Conservation (phyloP, 2,797 vertebrate genomes). For the Cossypha dichroa region DNA sequence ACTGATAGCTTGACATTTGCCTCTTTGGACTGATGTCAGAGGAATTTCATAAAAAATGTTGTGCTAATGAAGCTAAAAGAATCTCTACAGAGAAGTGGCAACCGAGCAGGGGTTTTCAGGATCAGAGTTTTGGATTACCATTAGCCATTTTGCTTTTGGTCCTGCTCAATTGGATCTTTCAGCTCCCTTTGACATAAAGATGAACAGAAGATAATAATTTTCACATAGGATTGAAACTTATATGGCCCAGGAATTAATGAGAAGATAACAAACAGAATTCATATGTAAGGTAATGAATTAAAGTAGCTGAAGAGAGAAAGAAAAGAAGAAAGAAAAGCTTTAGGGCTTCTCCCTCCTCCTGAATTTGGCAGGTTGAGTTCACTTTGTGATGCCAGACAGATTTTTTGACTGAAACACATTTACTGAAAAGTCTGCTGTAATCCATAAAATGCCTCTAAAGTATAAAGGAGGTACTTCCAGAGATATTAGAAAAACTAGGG, state of each 20-base stretch:
- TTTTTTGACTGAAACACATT: constrained; percentile 44
- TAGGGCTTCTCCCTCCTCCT: background rate
- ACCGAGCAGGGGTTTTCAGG: background rate
- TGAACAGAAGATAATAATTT: background rate
- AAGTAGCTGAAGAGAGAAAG: background rate
- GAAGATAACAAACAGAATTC: background rate
- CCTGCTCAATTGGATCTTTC: background rate
- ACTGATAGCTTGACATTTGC: background rate
- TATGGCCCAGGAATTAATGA: background rate
- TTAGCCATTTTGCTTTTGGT: background rate
- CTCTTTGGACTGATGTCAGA: background rate
- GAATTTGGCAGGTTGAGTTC: background rate
- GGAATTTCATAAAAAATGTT: background rate
- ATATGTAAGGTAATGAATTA: background rate
- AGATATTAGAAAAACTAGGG: background rate
- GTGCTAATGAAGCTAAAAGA: background rate
- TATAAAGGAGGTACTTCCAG: background rate
- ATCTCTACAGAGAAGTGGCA: background rate
- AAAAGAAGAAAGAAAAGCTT: background rate
- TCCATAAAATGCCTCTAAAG: background rate
- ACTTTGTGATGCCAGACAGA: constrained; percentile 21
- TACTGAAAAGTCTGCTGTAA: constrained; percentile 28
- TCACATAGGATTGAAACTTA: background rate
- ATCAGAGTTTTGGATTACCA: background rate
- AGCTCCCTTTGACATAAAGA: background rate